phyloP scores from a whole-genome alignment of 1,140 invertebrate species.

The Neocloeon triangulifer region DNA sequence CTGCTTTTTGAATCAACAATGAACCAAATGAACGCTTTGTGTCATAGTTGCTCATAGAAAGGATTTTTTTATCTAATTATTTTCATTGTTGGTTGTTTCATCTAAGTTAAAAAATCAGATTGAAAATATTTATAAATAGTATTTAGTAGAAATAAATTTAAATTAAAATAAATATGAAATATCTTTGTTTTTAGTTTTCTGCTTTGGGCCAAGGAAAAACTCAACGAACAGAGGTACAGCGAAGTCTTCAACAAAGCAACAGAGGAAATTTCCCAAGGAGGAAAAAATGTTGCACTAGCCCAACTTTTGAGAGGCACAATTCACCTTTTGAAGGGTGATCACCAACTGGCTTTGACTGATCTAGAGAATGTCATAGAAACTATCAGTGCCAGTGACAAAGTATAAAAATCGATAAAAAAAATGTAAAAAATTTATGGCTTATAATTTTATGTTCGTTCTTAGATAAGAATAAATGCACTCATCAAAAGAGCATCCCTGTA shows the following conservation, averaged over 20 bases:
- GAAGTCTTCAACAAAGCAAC: constrained; percentile 55
- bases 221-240: constrained; percentile 49
- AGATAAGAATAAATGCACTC: constrained; percentile 60
- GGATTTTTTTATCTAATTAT: too few relatives aligned
- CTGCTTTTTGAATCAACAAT: too few relatives aligned
- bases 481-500: constrained; percentile 68
- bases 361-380: constrained; percentile 36
- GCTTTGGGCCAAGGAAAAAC: constrained; percentile 28
- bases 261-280: constrained; percentile 41
- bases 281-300: constrained; percentile 33
- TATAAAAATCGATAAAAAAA: constrained; percentile 8
- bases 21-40: too few relatives aligned
- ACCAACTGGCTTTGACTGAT: constrained; percentile 44
- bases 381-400: constrained; percentile 26
- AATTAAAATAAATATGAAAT: too few relatives aligned
- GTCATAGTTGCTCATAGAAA: too few relatives aligned
- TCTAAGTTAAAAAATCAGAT: too few relatives aligned
- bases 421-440: neutral
- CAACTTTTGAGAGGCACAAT: constrained; percentile 62
- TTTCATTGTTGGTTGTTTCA: too few relatives aligned
- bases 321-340: constrained; percentile 47
- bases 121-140: too few relatives aligned
- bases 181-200: constrained; percentile 4
- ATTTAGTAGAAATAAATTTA: too few relatives aligned
- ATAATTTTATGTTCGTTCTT: constrained; percentile 7